Evolutionary conservation across 2,797 vertebrate genomes (phyloP).

Genomic region (Neostethus bicornis): DNA sequence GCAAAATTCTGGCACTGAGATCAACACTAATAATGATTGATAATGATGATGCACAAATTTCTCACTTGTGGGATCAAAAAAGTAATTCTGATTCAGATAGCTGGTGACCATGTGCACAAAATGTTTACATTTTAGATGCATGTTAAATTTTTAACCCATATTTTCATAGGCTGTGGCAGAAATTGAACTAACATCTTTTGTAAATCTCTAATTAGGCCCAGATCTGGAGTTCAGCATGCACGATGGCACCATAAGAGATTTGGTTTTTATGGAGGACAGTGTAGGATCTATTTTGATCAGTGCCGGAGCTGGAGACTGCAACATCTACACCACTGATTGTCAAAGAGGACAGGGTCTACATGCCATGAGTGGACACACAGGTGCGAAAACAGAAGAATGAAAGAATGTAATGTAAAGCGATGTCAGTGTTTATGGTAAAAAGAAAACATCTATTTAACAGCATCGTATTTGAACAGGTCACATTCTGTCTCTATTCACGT

Average conservation of each 20-base stretch:
- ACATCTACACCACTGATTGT: constrained; percentile 98
- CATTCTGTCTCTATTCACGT: constrained; percentile 95
- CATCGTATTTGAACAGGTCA: constrained; percentile 81
- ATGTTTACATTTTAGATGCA: no score
- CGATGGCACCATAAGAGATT: constrained; percentile 95
- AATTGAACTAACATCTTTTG: no score
- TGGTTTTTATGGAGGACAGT: constrained; percentile 98
- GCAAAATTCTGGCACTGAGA: no score
- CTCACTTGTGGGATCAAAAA: no score
- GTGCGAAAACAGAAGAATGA: constrained; percentile 76
- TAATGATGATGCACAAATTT: no score
- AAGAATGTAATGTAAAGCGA: no score
- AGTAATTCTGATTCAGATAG: no score
- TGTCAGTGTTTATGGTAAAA: no score
- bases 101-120: no score
- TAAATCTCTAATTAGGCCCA: constrained; percentile 80
- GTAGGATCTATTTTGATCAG: constrained; percentile 96
- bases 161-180: no score
- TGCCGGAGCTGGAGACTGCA: constrained; percentile 97
- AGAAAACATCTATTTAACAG: neutral
- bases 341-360: constrained; percentile 96
- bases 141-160: no score
- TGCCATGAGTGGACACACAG: constrained; percentile 96
- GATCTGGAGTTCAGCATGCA: constrained; percentile 99
- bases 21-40: no score